phyloP scores from a whole-genome alignment of 2,888 invertebrate species.

The Phortica okadai region DNA sequence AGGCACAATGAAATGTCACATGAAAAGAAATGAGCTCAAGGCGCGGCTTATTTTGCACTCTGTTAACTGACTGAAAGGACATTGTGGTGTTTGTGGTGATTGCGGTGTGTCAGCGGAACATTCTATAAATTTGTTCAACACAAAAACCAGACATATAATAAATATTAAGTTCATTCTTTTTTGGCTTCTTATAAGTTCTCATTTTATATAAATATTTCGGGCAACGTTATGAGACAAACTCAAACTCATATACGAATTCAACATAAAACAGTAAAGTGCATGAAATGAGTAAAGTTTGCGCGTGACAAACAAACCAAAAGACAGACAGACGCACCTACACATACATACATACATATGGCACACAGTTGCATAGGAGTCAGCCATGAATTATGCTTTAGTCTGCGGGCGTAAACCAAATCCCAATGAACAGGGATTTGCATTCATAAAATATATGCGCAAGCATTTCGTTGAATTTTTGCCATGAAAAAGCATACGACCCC shows the following conservation, averaged over 20 bases:
- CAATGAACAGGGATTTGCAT: constrained; percentile 70
- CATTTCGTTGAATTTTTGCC: constrained; percentile 26
- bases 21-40: constrained; percentile 42
- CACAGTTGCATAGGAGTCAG: constrained; percentile 29
- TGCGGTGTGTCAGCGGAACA: constrained; percentile 33
- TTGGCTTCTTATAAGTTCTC: constrained; percentile 31
- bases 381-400: constrained; percentile 6
- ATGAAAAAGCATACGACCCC: background rate
- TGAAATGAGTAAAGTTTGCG: constrained; percentile 57
- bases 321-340: too few species aligned
- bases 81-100: background rate
- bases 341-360: constrained; percentile 8
- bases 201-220: constrained; percentile 29
- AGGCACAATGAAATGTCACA: constrained; percentile 43
- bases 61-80: constrained; percentile 15
- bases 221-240: background rate
- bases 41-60: background rate
- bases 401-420: constrained; percentile 60
- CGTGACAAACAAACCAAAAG: background rate
- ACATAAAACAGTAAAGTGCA: constrained; percentile 56
- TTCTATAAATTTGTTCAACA: constrained; percentile 16
- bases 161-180: constrained; percentile 61
- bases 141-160: constrained; percentile 65
- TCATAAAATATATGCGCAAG: constrained; percentile 66
- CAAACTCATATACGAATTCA: constrained; percentile 51